Evolutionary conservation across 2,113 vertebrate species (phyloP), one percentile per base, ranked within the genome.

Genomic region (Saccopteryx leptura): DNA sequence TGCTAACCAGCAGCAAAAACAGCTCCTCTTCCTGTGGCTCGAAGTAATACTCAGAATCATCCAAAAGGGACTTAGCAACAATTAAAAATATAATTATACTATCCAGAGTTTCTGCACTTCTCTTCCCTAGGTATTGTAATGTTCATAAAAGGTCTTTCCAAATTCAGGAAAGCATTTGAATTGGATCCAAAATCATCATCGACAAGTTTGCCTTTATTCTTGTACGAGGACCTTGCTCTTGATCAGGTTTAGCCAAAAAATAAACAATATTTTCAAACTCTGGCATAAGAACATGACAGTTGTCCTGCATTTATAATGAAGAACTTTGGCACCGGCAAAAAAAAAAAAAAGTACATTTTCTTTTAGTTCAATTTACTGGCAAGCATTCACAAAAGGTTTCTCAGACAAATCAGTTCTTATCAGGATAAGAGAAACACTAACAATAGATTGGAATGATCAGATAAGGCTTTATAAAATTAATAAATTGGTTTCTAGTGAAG

Each of bases 351-450:
- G 71, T 85, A 63, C 79, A 85, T 39, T 19, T 80, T 93, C 88
- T 92, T 97, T 95, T 81, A 97, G n/a, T 83, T 80, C 91, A 96
- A 97, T 88, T 94, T 78, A 60, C 87, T 86, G 72, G 48, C 72
- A 92, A 98, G 76, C 76, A 82, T 63, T 61, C 89, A 87, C 63
- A 93, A 83, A 96, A 94, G 60, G 13, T 58, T 97, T 97, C 94
- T 97, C 92, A 95, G 4, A 6, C 48, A 96, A 96, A 95, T 93
- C 95, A 96, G 75, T 82, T 60, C 63, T 95, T 65, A 39, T 7
- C 2, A 79, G 66, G 74, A 87, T 89, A 96, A 95, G 87, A 92
- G n/a, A 31, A 78, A 96, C n/a, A 93, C 52, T 76, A 90, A 86
- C 31, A 68, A 7, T 65, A 69, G 15, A 81, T 96, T 96, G 96